These are phyloP conservation scores for Craniophora ligustri DNA, from an alignment of 2,888 invertebrate genomes.

Conservation along the genomic window DNA sequence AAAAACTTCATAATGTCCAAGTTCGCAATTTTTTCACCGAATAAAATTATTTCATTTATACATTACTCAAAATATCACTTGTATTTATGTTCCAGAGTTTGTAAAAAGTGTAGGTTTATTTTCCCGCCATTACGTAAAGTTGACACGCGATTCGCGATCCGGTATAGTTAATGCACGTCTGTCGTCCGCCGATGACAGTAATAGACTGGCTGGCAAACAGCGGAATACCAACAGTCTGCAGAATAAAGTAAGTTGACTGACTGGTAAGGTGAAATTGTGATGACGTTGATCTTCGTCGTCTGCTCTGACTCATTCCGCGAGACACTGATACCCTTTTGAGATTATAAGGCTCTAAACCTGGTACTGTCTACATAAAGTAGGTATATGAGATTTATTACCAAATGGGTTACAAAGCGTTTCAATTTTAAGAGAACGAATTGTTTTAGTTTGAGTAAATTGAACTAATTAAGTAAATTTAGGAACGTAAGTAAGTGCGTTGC, in stretches of 20 bases:
- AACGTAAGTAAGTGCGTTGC: no score
- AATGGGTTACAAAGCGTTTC: neutral
- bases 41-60: constrained; percentile 36
- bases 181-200: constrained; percentile 61
- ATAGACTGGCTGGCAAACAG: constrained; percentile 64
- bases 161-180: constrained; percentile 60
- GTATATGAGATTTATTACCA: neutral
- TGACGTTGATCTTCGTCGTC: constrained; percentile 56
- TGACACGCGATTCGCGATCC: constrained; percentile 71
- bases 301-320: constrained; percentile 42
- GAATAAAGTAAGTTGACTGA: constrained; percentile 53
- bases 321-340: constrained; percentile 9
- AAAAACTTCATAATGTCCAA: constrained; percentile 68
- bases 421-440: no score
- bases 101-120: constrained; percentile 46
- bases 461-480: no score
- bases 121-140: constrained; percentile 81
- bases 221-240: constrained; percentile 23
- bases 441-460: no score
- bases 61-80: constrained; percentile 39
- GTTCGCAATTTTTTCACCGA: constrained; percentile 53
- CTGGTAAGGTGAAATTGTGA: constrained; percentile 56
- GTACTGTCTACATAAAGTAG: neutral
- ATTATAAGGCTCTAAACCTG: neutral
- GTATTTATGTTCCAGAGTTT: constrained; percentile 19